Percentiles rank a stretch among this genome's conserved stretches.
phyloP scores from a whole-genome alignment of 1,140 invertebrate genomes.

The Solen grandis region DNA sequence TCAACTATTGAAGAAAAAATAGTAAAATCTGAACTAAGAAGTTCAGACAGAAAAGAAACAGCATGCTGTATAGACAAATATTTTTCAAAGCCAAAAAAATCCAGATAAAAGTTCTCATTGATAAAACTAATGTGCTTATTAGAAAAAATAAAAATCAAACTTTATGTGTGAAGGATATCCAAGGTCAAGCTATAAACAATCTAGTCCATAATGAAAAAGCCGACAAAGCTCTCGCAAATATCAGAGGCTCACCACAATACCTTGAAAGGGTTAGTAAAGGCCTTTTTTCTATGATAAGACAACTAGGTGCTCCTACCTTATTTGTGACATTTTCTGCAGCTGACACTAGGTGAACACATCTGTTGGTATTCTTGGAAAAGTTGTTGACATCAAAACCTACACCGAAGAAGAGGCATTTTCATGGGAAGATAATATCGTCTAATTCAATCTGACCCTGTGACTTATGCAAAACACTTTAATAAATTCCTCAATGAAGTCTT shows the following conservation, averaged over 20 bases:
- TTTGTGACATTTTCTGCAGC: slow-evolving; percentile 59
- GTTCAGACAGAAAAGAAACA: slow-evolving; percentile 51
- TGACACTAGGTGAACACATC: slow-evolving; percentile 60
- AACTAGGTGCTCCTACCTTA: slow-evolving; percentile 52
- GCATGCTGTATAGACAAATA: slow-evolving; percentile 52
- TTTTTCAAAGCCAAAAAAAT: slow-evolving; percentile 65
- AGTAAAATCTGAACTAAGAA: slow-evolving; percentile 54
- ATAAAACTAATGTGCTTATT: slow-evolving; percentile 39
- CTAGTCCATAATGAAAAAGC: slow-evolving; percentile 58
- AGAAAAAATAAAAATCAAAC: slow-evolving; percentile 57
- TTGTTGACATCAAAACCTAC: slow-evolving; percentile 51
- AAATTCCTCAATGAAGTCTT: slow-evolving; percentile 47
- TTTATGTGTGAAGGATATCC: slow-evolving; percentile 53
- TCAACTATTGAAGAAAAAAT: slow-evolving; percentile 53
- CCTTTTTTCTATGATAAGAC: slow-evolving; percentile 59
- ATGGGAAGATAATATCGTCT: slow-evolving; percentile 51
- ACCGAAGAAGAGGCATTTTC: slow-evolving; percentile 52
- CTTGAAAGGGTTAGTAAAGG: slow-evolving; percentile 52
- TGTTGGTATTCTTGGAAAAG: slow-evolving; percentile 55
- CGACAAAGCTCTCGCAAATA: slow-evolving; percentile 52
- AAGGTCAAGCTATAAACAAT: slow-evolving; percentile 20
- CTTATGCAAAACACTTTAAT: slow-evolving; percentile 57
- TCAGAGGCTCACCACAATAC: slow-evolving; percentile 60
- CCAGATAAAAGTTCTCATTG: slow-evolving; percentile 56
- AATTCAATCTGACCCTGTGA: slow-evolving; percentile 60